Base-by-base conservation (phyloP, 2,113 vertebrate species). In the Tretioscincus oriximinensis region DNA sequence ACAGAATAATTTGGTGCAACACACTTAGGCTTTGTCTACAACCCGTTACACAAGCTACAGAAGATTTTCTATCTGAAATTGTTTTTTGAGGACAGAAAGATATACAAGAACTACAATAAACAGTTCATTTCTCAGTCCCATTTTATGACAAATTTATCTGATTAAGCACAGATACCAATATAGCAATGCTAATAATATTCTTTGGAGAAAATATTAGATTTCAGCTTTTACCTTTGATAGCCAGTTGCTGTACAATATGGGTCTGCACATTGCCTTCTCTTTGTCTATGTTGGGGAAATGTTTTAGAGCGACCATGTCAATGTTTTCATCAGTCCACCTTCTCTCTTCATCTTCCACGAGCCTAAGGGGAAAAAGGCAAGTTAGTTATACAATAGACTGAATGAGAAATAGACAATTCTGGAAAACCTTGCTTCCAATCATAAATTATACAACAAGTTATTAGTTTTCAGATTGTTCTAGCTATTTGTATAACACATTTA, bases 191-290 rank as follows among this genome's bases (percentile, higher is more conserved):
- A 1, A 69, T 58, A 47, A 26, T 54, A 75, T 3, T 9, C 54
- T 58, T 58, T 4, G 24, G 10, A 24, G 58, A 31, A 21, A 11
- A 21, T 45, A 41, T 18, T 10, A 7, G n/a, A 35, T 0, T 9
- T 64, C 47, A 65, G 29, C 9, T 41, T 12, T 28, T 84, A 97
- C 98, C 97, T 99, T 99, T 0, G 98, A 99, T 31, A 99, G 92
- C 98, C 98, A 99, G 95, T 99, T 99, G 93, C 98, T 99, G 93
- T 99, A 99, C 2, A 99, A 94, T 89, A 99, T 99, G 41, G 98
- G 98, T 72, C 98, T 95, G 93, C 93, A 97, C 89, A 99, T 95
- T 61, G 93, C 98, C 77, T 97, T 99, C 73, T 99, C 98, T 77
- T 97, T 97, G 91, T 99, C 98, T 21, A 99, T 97, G 91, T 99